phyloP scores from a whole-genome alignment of 2,113 vertebrate species.

The Petrocephalus zakoni region DNA sequence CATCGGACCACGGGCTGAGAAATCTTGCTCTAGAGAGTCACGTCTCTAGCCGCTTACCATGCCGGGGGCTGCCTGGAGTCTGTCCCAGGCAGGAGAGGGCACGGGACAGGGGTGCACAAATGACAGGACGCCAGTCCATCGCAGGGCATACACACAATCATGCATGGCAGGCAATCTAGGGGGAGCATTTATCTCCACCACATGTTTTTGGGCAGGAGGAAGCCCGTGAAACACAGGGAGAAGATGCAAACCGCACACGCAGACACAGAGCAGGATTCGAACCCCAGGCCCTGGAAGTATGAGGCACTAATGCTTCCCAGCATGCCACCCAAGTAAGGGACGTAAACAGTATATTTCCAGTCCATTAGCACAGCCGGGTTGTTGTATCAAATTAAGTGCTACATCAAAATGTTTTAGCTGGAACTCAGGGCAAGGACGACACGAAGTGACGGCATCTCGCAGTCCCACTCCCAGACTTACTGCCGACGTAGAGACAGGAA shows the following conservation, averaged over 20 bases:
- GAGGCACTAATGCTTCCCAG: background rate
- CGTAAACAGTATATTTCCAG: background rate
- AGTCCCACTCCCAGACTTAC: slow-evolving; percentile 60
- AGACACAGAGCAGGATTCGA: background rate
- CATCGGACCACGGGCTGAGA: background rate
- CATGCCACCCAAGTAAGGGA: background rate
- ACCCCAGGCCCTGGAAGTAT: background rate
- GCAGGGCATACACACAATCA: background rate
- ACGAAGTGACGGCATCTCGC: background rate
- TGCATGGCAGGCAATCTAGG: background rate
- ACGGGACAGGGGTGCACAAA: background rate
- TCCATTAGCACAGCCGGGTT: background rate
- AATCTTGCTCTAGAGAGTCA: background rate
- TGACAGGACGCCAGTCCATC: background rate
- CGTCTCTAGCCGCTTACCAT: background rate
- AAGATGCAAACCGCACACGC: background rate
- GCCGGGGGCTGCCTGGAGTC: background rate
- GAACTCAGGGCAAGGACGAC: background rate
- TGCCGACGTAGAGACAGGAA: slow-evolving; percentile 85
- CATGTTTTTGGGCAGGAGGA: background rate
- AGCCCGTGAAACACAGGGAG: background rate
- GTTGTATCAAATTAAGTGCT: background rate
- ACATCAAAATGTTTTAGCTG: background rate
- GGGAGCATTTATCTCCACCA: background rate
- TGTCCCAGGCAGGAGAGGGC: background rate